Evolutionary conservation across 2,888 invertebrate genomes (phyloP).

Genomic region (Digitonthophagus gazella): DNA sequence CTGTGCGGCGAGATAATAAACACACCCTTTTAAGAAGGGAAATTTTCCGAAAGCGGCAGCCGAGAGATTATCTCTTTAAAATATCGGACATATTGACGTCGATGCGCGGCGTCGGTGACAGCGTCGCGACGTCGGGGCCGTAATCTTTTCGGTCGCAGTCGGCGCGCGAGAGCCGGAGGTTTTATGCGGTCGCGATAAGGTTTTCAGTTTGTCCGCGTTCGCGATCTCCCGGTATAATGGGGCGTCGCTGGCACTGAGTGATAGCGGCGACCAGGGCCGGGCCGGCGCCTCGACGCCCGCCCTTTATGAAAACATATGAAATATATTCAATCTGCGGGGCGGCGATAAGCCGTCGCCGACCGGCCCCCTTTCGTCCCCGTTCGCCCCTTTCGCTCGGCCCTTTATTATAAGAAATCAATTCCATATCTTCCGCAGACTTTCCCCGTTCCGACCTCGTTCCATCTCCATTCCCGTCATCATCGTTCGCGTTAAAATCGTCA

Average conservation of each 20-base stretch:
- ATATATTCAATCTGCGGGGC: slow-evolving; percentile 68
- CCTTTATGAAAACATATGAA: slow-evolving; percentile 59
- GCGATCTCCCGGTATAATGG: slow-evolving; percentile 33
- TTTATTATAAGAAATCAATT: slow-evolving; percentile 47
- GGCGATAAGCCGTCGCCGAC: slow-evolving; percentile 57
- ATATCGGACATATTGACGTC: slow-evolving; percentile 26
- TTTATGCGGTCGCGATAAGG: slow-evolving; percentile 32
- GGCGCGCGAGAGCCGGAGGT: slow-evolving; percentile 15
- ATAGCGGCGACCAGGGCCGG: slow-evolving; percentile 43
- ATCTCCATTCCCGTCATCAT: slow-evolving; percentile 20
- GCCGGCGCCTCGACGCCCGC: slow-evolving; percentile 31
- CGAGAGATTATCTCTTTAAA: slow-evolving; percentile 23
- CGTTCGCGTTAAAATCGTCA: no score
- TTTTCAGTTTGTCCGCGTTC: slow-evolving; percentile 34
- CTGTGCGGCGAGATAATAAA: no score
- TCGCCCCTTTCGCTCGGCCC: slow-evolving; percentile 20
- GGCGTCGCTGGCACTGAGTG: slow-evolving; percentile 46
- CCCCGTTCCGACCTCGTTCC: no score
- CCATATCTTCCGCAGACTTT: slow-evolving; percentile 33
- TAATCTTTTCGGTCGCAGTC: slow-evolving; percentile 32
- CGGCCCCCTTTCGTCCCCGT: slow-evolving; percentile 17
- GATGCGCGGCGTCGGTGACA: neutral
- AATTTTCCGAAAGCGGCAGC: neutral
- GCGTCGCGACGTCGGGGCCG: neutral
- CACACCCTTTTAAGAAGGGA: no score